These are phyloP conservation scores for Casuarius casuarius DNA, from an alignment of 2,113 vertebrate species.

Conservation along the genomic window DNA sequence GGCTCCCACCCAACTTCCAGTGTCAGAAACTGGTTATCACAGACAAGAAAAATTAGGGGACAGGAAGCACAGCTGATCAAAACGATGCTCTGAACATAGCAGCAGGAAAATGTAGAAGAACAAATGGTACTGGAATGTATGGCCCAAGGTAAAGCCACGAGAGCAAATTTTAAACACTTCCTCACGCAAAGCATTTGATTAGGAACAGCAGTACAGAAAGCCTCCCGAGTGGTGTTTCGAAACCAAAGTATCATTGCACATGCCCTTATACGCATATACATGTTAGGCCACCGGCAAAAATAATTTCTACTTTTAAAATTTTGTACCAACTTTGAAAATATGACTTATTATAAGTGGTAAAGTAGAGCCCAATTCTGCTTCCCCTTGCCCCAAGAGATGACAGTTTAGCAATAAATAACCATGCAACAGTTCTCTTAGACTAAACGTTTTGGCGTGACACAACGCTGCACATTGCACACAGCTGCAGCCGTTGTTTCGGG, in stretches of 20 bases:
- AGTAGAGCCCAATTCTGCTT: background rate
- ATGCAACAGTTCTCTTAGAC: background rate
- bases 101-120: background rate
- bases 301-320: background rate
- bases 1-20: slow-evolving; percentile 17
- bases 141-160: background rate
- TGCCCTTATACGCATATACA: background rate
- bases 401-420: background rate
- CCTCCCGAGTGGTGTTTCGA: background rate
- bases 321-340: background rate
- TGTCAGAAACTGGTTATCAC: slow-evolving; percentile 51
- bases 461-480: background rate
- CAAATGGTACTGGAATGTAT: background rate
- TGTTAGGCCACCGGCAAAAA: background rate
- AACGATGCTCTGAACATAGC: slow-evolving; percentile 11
- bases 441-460: background rate
- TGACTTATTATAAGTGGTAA: background rate
- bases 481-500: background rate
- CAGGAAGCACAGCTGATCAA: slow-evolving; percentile 18
- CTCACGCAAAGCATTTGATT: background rate
- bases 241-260: background rate
- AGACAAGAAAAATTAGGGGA: slow-evolving; percentile 46
- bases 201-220: background rate
- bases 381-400: background rate
- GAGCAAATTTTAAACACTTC: background rate